Percentiles rank a stretch among this genome's conserved stretches.
Conservation (phyloP, 2,888 invertebrate genomes). For the Petrolisthes cinctipes region DNA sequence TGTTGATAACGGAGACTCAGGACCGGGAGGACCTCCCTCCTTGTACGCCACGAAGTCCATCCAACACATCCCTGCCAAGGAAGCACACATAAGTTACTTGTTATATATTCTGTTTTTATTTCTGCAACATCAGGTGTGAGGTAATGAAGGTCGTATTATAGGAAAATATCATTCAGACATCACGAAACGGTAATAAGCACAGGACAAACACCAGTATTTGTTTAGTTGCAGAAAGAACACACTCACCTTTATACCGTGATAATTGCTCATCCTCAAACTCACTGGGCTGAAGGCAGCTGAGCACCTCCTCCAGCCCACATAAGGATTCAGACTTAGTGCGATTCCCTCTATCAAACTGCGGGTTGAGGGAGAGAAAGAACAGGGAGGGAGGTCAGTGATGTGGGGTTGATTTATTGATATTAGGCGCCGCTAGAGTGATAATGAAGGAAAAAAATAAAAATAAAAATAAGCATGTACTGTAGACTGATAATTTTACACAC, state of each 20-base stretch:
- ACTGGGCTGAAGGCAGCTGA: slow-evolving; percentile 72
- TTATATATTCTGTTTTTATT: too few relatives aligned
- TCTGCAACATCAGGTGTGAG: too few relatives aligned
- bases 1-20: slow-evolving; percentile 34
- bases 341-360: slow-evolving; percentile 73
- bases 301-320: slow-evolving; percentile 72
- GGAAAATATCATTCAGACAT: too few relatives aligned
- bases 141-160: too few relatives aligned
- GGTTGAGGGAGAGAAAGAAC: neutral
- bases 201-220: too few relatives aligned
- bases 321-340: slow-evolving; percentile 72
- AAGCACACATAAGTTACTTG: neutral
- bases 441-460: neutral
- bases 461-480: neutral
- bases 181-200: too few relatives aligned
- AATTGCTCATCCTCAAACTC: slow-evolving; percentile 74
- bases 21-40: slow-evolving; percentile 72
- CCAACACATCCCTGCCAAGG: slow-evolving; percentile 69
- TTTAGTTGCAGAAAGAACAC: too few relatives aligned
- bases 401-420: too few relatives aligned
- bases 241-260: slow-evolving; percentile 71
- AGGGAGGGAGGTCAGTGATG: neutral
- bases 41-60: slow-evolving; percentile 71
- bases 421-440: too few relatives aligned
- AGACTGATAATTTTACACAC: neutral